Conservation (phyloP, 1,140 invertebrate species). For the Thaumatotibia leucotreta region DNA sequence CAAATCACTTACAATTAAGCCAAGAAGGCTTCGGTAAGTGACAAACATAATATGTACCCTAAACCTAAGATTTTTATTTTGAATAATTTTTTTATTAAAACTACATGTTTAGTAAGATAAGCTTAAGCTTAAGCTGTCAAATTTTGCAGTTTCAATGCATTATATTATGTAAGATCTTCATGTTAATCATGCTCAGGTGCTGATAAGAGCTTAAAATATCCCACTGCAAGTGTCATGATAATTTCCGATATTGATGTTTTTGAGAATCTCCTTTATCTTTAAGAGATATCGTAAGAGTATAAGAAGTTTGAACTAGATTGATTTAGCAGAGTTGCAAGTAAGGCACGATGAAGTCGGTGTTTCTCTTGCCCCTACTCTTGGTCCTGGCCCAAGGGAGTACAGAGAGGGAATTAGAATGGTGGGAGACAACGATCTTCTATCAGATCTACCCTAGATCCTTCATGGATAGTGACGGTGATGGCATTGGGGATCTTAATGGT, state of each 20-base stretch:
- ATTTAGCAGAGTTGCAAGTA: neutral
- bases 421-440: constrained; percentile 84
- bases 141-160: no score
- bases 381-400: constrained; percentile 20
- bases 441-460: constrained; percentile 89
- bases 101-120: no score
- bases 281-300: neutral
- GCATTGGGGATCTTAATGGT: constrained; percentile 61
- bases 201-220: no score
- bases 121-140: no score
- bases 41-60: no score
- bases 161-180: no score
- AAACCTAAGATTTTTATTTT: no score
- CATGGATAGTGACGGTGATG: constrained; percentile 83
- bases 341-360: constrained; percentile 19
- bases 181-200: no score
- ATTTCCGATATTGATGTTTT: neutral
- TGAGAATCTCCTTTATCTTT: neutral
- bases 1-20: no score
- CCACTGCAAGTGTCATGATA: neutral
- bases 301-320: neutral
- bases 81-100: no score
- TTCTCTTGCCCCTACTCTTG: constrained; percentile 34
- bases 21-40: no score
- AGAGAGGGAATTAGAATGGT: constrained; percentile 79